Base-by-base conservation (phyloP, 2,797 vertebrate species). In the Acrocephalus scirpaceus region DNA sequence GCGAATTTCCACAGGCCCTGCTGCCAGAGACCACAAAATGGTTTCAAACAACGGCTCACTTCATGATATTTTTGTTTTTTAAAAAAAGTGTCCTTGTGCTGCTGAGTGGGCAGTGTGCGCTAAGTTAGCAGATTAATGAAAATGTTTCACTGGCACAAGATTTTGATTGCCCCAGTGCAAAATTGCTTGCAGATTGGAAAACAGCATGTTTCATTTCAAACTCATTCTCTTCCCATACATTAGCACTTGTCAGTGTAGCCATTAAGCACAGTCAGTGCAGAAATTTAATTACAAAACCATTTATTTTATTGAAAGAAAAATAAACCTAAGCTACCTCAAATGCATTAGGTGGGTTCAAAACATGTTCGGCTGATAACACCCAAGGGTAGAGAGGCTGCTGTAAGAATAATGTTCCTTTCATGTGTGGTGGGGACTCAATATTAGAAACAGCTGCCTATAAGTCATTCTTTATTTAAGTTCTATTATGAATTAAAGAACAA, bases 261-360 rank as follows among this genome's bases (percentile, higher is more conserved):
- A 99, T 99, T 99, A 99, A 98, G 98, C 98, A 97, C 96, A 98
- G 98, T 98, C 98, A 98, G 98, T 96, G 98, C 97, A 97, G 98
- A 99, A 98, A 98, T 99, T 99, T 98, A 99, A 99, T 99, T 99
- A 98, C 98, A 97, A 99, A 99, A 98, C 98, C 98, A 99, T 99
- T 99, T 99, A 99, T 99, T 99, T 99, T 98, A 98, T 98, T 98
- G 98, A 98, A 99, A 99, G 98, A 98, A 99, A 99, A 99, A 99
- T 99, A 99, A 99, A 99, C 99, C 98, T 96, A 97, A 97, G 96
- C 98, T 99, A 98, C 98, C 98, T 98, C 98, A 95, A 98, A 98
- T 99, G 99, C 99, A 99, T 99, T 99, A 99, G 98, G 98, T 98
- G 98, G 98, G 98, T 98, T 98, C 98, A 98, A 98, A 98, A 98